phyloP scores from a whole-genome alignment of 1,140 invertebrate species.

The Drosophila subpulchrella region DNA sequence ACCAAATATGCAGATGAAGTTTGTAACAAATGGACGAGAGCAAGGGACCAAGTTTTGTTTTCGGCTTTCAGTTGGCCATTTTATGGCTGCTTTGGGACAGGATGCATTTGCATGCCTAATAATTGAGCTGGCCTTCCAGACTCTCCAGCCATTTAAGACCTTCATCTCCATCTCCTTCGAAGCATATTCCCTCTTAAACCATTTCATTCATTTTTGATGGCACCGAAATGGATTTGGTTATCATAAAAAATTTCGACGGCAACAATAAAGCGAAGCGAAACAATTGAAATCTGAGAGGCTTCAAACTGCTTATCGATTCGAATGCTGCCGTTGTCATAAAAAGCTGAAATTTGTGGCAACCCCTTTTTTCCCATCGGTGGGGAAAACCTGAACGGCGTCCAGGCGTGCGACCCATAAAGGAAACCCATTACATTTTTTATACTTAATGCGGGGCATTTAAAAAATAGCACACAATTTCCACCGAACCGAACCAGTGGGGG shows the following conservation, averaged over 20 bases:
- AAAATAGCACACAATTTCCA: conserved; percentile 23
- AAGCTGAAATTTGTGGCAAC: conserved; percentile 49
- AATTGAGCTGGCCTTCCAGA: conserved; percentile 28
- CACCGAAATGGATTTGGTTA: conserved; percentile 65
- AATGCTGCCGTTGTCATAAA: conserved; percentile 69
- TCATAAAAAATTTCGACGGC: conserved; percentile 58
- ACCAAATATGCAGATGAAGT: conserved; percentile 52
- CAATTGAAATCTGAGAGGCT: conserved; percentile 73
- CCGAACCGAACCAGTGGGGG: conserved; percentile 17
- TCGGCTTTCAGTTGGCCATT: conserved; percentile 34
- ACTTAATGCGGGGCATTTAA: conserved; percentile 67
- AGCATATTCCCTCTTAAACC: conserved; percentile 6
- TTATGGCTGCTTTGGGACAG: conserved; percentile 39
- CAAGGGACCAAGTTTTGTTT: conserved; percentile 14
- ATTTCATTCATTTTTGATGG: conserved; percentile 61
- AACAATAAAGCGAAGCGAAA: conserved; percentile 64
- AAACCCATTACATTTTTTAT: conserved; percentile 72
- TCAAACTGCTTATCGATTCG: conserved; percentile 76
- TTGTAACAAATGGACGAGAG: conserved; percentile 15
- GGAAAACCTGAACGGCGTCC: conserved; percentile 23
- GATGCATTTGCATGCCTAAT: conserved; percentile 65
- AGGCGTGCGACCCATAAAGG: conserved; percentile 52
- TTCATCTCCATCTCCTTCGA: background rate
- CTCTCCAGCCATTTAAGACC: conserved; percentile 24
- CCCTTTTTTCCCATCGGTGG: conserved; percentile 4